phyloP scores from a whole-genome alignment of 2,113 vertebrate species.

The Cyrtonyx montezumae region DNA sequence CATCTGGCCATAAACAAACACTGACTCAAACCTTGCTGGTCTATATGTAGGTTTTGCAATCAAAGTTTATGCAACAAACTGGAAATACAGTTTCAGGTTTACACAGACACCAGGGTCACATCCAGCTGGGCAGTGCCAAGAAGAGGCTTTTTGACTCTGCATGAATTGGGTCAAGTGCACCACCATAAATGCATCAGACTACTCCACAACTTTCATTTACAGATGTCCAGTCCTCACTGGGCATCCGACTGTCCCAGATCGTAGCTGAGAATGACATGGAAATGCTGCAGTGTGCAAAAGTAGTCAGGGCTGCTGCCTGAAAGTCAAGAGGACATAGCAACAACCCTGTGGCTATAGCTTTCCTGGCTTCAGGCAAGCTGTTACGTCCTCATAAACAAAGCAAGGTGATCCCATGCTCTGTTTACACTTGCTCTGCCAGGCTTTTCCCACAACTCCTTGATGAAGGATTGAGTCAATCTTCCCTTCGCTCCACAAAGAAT shows the following conservation, averaged over 20 bases:
- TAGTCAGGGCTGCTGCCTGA: not conserved
- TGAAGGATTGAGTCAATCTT: not conserved
- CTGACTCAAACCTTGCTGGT: not conserved
- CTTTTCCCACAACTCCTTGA: not conserved
- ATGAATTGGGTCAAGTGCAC: not conserved
- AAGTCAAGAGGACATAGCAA: not conserved
- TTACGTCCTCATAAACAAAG: not conserved
- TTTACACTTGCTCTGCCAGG: not conserved
- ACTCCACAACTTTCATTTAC: not conserved
- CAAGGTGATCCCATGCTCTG: not conserved
- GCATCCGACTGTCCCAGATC: not conserved
- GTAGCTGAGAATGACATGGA: not conserved
- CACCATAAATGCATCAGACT: not conserved
- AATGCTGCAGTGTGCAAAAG: not conserved
- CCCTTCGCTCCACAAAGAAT: not conserved
- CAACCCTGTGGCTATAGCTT: not conserved
- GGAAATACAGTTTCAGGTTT: not conserved
- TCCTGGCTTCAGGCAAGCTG: not conserved
- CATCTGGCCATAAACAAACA: not conserved
- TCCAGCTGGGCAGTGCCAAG: not conserved
- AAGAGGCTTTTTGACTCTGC: not conserved
- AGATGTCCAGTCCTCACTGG: not conserved
- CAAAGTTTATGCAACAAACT: not conserved
- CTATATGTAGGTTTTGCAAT: not conserved
- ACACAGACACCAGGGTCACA: not conserved